These are phyloP conservation scores for Chelonus insularis DNA, from an alignment of 1,140 invertebrate genomes.

Conservation along the genomic window DNA sequence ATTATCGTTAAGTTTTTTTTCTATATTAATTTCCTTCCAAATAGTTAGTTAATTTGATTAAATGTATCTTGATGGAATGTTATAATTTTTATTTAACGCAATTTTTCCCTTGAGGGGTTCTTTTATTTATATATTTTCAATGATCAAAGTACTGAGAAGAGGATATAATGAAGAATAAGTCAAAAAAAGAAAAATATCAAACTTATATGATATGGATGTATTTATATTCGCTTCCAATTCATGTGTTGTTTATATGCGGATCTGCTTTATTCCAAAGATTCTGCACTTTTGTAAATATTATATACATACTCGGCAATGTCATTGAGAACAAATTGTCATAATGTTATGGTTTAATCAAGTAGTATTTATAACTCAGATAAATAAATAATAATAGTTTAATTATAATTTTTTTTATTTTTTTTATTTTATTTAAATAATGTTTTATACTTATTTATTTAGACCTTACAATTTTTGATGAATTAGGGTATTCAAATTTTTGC, in stretches of 20 bases:
- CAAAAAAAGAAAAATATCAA: background rate
- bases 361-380: slow-evolving; percentile 32
- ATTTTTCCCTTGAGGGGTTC: no score
- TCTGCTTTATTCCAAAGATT: slow-evolving; percentile 33
- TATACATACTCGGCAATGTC: slow-evolving; percentile 19
- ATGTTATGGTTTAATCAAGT: slow-evolving; percentile 26
- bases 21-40: no score
- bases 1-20: no score
- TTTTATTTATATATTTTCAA: background rate
- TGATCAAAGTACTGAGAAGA: background rate
- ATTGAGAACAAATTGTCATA: slow-evolving; percentile 20
- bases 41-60: no score
- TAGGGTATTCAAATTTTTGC: no score
- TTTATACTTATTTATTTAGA: no score
- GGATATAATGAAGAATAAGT: background rate
- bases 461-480: no score
- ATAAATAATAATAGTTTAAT: slow-evolving; percentile 32
- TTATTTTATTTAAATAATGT: no score
- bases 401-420: slow-evolving; percentile 1
- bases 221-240: background rate
- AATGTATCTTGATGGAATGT: no score
- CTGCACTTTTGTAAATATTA: slow-evolving; percentile 33
- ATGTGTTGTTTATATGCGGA: slow-evolving; percentile 18
- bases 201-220: background rate
- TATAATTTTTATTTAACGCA: no score